Percentiles rank a stretch among this genome's conserved stretches.
Evolutionary conservation across 1,140 invertebrate species (phyloP).

Genomic region (Lepidostoma basale): DNA sequence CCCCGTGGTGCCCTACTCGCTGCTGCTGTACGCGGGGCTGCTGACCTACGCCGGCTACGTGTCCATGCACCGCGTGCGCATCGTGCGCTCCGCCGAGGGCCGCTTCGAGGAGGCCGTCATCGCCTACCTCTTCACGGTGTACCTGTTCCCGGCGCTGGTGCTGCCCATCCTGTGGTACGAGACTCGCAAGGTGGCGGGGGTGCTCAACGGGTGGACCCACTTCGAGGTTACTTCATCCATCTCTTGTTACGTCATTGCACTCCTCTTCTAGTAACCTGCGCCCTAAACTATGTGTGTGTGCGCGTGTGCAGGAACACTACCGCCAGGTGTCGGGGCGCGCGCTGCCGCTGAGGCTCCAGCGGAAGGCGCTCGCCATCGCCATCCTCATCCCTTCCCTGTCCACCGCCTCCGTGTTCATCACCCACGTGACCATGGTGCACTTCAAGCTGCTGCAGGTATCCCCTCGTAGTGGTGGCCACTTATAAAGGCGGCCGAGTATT

Average conservation of each 20-base stretch:
- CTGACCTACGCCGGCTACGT: constrained; percentile 64
- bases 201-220: constrained; percentile 66
- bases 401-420: constrained; percentile 65
- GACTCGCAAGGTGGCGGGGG: constrained; percentile 63
- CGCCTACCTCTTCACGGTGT: constrained; percentile 70
- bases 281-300: neutral
- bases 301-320: constrained; percentile 58
- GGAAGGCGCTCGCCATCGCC: constrained; percentile 59
- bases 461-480: no score
- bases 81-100: constrained; percentile 64
- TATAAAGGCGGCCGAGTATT: no score
- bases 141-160: constrained; percentile 66
- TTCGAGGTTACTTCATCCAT: constrained; percentile 60
- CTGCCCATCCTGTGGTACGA: constrained; percentile 69
- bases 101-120: constrained; percentile 73
- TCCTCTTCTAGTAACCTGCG: neutral
- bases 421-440: constrained; percentile 69
- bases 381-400: constrained; percentile 64
- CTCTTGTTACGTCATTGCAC: neutral
- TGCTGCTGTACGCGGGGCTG: constrained; percentile 58
- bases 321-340: constrained; percentile 59
- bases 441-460: constrained; percentile 65
- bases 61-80: constrained; percentile 64
- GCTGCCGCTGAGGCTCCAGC: constrained; percentile 57
- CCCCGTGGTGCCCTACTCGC: constrained; percentile 63